Evolutionary conservation across 2,797 vertebrate species (phyloP), one percentile per base, ranked within the genome.

Genomic region (Falco concolor): DNA sequence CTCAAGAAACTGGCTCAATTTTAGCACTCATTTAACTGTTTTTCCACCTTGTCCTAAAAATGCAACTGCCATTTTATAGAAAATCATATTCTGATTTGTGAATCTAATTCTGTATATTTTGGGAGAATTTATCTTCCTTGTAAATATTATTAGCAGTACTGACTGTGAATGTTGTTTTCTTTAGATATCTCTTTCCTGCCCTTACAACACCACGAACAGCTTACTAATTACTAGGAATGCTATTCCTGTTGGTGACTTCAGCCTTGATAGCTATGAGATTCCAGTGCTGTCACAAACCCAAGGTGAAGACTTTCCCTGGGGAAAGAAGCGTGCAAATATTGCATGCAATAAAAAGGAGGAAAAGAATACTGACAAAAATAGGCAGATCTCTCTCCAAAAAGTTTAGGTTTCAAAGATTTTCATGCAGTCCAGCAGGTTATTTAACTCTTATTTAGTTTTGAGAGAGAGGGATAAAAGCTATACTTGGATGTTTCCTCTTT

Each of bases 221-320:
- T 74, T 90, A 76, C 44, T 95, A 91, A 96, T 96, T 96, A 88
- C 30, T 53, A 64, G 64, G 64, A 85, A 79, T 65, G 50, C 34
- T 82, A 9, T 52, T 93, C 25, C 42, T 84, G 28, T 69, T 95
- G 77, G 75, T 94, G 90, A 65, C 80, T 90, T 93, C 68, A 84
- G 75, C 67, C 56, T 92, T 87, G 89, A 89, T 69, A 96, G 50
- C 64, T 63, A 5, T 40, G 67, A 90, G 78, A 86, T 93, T 91
- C 12, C 1, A 75, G 49, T 59, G 50, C 60, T 95, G 89, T 85
- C 89, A 93, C 78, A 87, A 81, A 92, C n/a, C 32, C 72, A 73
- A 92, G 74, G 69, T 77, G 81, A 95, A 89, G 42, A 28, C 45
- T 87, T 92, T 56, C 83, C 60, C 23, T 85, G 45, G 32, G 54